A percentile compares a stretch with the other conserved stretches of the same genome.
phyloP scores from a whole-genome alignment of 2,797 vertebrate genomes.

The Merluccius polli region DNA sequence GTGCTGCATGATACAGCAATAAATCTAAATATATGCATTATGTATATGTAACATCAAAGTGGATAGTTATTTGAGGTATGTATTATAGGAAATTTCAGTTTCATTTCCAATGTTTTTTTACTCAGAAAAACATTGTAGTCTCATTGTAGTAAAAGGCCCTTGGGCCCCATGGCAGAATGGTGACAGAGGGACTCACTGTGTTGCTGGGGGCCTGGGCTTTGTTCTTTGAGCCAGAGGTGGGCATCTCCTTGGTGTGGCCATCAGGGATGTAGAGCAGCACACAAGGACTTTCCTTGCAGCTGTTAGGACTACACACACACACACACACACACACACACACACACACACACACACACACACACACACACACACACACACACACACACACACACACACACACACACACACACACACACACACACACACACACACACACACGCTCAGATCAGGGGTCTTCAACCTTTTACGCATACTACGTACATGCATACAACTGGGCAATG shows the following conservation, averaged over 20 bases:
- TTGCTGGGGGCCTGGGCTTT: constrained; percentile 74
- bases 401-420: too few relatives aligned
- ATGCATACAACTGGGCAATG: too few relatives aligned
- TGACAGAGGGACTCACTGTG: constrained; percentile 42
- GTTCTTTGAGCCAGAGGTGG: constrained; percentile 91
- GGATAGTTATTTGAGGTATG: background rate
- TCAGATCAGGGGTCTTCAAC: too few relatives aligned
- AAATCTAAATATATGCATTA: background rate
- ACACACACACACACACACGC: too few relatives aligned
- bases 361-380: too few relatives aligned
- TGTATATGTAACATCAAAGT: background rate
- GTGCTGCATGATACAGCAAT: background rate
- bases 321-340: background rate
- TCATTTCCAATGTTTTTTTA: too few relatives aligned
- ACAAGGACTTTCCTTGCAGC: constrained; percentile 93
- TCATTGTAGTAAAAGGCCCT: background rate
- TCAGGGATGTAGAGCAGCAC: constrained; percentile 94
- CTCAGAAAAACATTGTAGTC: background rate
- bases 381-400: too few relatives aligned
- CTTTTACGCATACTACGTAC: too few relatives aligned
- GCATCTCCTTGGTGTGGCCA: constrained; percentile 98
- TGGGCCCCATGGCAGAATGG: background rate
- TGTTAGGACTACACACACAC: constrained; percentile 78
- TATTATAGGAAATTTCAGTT: background rate
- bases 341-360: too few relatives aligned